These are phyloP conservation scores for Drosophila kuntzei DNA, from an alignment of 2,888 invertebrate species.

Conservation along the genomic window DNA sequence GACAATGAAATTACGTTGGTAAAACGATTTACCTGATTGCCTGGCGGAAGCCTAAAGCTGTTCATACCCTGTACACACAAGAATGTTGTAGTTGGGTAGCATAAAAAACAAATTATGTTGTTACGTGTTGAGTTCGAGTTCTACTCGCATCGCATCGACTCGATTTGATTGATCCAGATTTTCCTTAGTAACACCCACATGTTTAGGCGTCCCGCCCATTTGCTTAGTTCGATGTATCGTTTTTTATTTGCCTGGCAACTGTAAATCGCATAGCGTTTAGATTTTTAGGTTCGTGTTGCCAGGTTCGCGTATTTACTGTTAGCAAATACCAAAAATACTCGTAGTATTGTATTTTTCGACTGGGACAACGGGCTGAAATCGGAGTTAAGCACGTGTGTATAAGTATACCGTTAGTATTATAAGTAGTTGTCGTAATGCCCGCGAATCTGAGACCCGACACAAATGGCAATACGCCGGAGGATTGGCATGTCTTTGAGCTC, in stretches of 20 bases:
- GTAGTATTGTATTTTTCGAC: conserved; percentile 26
- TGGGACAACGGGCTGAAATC: conserved; percentile 10
- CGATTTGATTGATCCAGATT: conserved; percentile 13
- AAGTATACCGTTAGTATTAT: conserved; percentile 7
- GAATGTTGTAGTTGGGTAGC: background rate
- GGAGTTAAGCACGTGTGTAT: conserved; percentile 12
- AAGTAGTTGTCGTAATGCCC: conserved; percentile 49
- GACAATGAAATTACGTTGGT: conserved; percentile 59
- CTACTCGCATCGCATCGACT: background rate
- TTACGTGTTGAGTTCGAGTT: background rate
- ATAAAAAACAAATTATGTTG: conserved; percentile 46
- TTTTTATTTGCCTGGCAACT: conserved; percentile 75
- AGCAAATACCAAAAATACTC: conserved; percentile 51
- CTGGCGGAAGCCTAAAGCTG: conserved; percentile 28
- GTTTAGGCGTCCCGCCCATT: conserved; percentile 29
- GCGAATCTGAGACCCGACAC: conserved; percentile 61
- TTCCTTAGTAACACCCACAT: conserved; percentile 74
- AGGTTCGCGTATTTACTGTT: conserved; percentile 51
- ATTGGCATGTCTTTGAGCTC: conserved; percentile 91
- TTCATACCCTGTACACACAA: conserved; percentile 19
- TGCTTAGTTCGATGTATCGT: conserved; percentile 53
- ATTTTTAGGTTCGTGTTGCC: conserved; percentile 60
- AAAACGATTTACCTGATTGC: conserved; percentile 38
- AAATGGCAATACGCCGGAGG: conserved; percentile 87
- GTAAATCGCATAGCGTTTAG: conserved; percentile 33